Conservation (phyloP, 2,113 vertebrate genomes). For the Charadrius vociferus region DNA sequence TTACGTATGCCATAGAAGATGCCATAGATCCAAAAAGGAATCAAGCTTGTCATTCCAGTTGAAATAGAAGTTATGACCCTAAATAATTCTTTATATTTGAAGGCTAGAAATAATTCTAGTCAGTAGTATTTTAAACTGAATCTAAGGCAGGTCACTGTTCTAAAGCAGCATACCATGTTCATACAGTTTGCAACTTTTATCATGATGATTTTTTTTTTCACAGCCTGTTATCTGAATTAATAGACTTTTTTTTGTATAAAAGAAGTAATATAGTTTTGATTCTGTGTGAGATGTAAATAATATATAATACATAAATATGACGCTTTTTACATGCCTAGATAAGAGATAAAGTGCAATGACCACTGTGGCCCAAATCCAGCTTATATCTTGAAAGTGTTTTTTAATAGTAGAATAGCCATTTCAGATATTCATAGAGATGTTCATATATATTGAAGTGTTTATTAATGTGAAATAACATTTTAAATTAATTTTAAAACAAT, state of each 20-base stretch:
- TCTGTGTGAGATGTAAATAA: not conserved
- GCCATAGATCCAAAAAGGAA: not conserved
- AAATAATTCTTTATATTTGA: not conserved
- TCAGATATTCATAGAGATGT: not conserved
- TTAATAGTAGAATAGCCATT: not conserved
- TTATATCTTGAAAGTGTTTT: not conserved
- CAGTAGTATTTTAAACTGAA: not conserved
- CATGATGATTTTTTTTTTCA: not conserved
- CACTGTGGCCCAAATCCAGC: not conserved
- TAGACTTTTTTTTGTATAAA: not conserved
- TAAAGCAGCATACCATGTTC: not conserved
- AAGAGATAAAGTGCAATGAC: not conserved
- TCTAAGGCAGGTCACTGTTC: not conserved
- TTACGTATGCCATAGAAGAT: not conserved
- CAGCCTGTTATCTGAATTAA: not conserved
- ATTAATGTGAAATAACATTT: not conserved
- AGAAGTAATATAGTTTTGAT: not conserved
- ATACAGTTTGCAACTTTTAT: not conserved
- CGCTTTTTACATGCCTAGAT: not conserved
- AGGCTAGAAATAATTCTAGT: not conserved
- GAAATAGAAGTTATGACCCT: not conserved
- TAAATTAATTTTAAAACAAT: not conserved
- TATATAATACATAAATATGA: not conserved
- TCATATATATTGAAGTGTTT: not conserved
- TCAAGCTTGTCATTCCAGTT: not conserved